Conservation (phyloP, 2,797 vertebrate species). For the Ispidina picta region DNA sequence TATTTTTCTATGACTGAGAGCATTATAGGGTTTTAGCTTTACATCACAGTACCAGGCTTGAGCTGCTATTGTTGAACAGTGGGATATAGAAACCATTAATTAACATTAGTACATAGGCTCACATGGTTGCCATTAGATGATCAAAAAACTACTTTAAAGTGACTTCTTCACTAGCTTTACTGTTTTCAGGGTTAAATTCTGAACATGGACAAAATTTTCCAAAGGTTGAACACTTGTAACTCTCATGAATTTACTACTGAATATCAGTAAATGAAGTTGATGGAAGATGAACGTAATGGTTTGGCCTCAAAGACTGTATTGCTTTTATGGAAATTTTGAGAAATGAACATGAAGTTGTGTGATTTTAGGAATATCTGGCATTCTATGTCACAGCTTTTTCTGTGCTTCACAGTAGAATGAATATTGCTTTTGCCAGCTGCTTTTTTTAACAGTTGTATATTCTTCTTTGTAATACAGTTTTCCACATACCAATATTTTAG, state of each 20-base stretch:
- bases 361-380: background rate
- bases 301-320: background rate
- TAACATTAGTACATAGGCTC: background rate
- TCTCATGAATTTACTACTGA: conserved; percentile 39
- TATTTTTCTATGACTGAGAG: background rate
- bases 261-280: conserved; percentile 1
- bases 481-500: background rate
- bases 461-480: background rate
- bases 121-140: background rate
- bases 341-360: background rate
- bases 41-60: background rate
- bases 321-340: conserved; percentile 19
- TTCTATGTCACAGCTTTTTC: conserved; percentile 2
- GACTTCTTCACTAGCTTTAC: background rate
- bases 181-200: conserved; percentile 26
- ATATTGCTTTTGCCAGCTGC: background rate
- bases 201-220: conserved; percentile 25
- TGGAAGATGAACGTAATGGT: conserved; percentile 42
- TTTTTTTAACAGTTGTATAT: background rate
- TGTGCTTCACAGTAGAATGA: background rate
- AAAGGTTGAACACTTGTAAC: background rate
- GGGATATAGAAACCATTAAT: background rate
- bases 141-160: conserved; percentile 8
- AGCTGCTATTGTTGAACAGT: background rate
- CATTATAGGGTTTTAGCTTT: background rate